phyloP scores from a whole-genome alignment of 2,113 vertebrate genomes.

The Vidua macroura region DNA sequence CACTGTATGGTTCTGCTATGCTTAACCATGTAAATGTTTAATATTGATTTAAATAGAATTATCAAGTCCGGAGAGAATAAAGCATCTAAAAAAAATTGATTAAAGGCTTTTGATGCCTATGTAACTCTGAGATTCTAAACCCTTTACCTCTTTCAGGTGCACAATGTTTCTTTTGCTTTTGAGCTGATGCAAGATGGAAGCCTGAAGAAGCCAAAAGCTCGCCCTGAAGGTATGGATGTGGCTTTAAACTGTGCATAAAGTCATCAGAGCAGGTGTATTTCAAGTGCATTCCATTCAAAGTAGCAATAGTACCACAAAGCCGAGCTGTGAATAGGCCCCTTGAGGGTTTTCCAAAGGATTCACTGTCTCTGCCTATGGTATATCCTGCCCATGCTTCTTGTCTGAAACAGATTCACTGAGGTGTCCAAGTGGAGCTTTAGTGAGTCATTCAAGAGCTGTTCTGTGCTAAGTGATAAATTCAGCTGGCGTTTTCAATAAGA shows the following conservation, averaged over 20 bases:
- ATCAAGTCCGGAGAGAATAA: not conserved
- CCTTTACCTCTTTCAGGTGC: constrained; percentile 77
- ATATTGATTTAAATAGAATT: not conserved
- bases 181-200: constrained; percentile 97
- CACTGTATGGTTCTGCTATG: not conserved
- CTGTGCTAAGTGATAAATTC: not conserved
- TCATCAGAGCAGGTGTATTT: not conserved
- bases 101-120: not conserved
- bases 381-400: not conserved
- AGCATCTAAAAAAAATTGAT: not conserved
- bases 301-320: not conserved
- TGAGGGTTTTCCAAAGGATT: not conserved
- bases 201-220: constrained; percentile 93
- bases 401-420: not conserved
- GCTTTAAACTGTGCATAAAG: not conserved
- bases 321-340: not conserved
- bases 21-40: not conserved
- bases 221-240: constrained; percentile 86
- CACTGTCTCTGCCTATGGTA: not conserved
- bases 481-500: not conserved
- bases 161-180: constrained; percentile 94
- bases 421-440: not conserved
- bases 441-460: not conserved
- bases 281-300: not conserved
- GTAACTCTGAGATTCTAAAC: not conserved